phyloP scores from a whole-genome alignment of 2,113 vertebrate genomes.

The Gavia stellata region DNA sequence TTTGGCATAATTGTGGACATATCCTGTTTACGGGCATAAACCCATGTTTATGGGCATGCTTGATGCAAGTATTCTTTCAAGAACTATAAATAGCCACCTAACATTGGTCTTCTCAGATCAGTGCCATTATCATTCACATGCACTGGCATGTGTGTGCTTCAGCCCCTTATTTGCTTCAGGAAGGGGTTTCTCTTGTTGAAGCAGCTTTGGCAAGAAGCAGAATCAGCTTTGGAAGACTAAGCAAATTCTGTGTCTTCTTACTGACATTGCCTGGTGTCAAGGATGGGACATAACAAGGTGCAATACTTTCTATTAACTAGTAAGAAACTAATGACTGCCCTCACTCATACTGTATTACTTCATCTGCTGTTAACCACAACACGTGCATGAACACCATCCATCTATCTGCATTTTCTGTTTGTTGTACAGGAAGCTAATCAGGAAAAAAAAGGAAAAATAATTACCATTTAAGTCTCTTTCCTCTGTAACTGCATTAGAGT shows the following conservation, averaged over 20 bases:
- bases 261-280: background rate
- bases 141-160: background rate
- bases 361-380: background rate
- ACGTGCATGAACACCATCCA: background rate
- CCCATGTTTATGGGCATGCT: background rate
- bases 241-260: background rate
- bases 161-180: background rate
- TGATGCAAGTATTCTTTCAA: background rate
- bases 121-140: background rate
- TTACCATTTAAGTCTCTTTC: background rate
- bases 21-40: background rate
- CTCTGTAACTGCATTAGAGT: background rate
- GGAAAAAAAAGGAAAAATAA: background rate
- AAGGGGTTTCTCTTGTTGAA: background rate
- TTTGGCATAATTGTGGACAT: background rate
- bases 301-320: background rate
- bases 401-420: background rate
- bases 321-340: background rate
- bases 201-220: background rate
- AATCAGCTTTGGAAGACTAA: background rate
- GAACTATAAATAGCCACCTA: background rate
- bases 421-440: background rate
- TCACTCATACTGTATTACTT: background rate
- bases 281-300: background rate
- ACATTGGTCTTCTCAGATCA: background rate